phyloP scores from a whole-genome alignment of 1,140 invertebrate species.

The Drosophila simulans region DNA sequence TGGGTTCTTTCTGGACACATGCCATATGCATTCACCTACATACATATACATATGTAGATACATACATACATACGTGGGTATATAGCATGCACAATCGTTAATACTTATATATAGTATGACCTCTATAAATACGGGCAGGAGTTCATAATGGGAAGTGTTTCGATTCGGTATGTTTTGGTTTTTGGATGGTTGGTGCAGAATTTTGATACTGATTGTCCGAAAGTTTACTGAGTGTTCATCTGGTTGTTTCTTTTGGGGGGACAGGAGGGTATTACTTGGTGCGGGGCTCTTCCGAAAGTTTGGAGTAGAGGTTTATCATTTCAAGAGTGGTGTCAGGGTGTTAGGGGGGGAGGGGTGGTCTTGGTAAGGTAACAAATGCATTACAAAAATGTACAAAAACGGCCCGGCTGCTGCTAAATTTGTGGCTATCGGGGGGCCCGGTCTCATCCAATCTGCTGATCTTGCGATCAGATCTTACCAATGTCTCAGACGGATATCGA shows the following conservation, averaged over 20 bases:
- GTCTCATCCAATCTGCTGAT: conserved; percentile 66
- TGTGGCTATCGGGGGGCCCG: conserved; percentile 30
- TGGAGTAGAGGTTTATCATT: conserved; percentile 11
- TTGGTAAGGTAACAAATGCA: conserved; percentile 51
- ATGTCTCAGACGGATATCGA: conserved; percentile 84
- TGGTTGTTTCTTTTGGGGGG: neutral
- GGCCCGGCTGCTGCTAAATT: conserved; percentile 17
- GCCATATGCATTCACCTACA: conserved; percentile 52
- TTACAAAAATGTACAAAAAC: conserved; percentile 62
- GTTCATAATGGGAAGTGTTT: conserved; percentile 64
- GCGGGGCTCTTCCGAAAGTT: conserved; percentile 5
- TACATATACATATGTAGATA: neutral
- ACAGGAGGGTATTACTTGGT: conserved; percentile 35
- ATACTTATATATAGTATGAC: conserved; percentile 50
- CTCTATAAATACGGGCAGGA: conserved; percentile 54
- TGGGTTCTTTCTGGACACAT: conserved; percentile 70
- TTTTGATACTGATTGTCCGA: conserved; percentile 81
- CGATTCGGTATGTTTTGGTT: conserved; percentile 32
- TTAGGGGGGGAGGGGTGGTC: neutral
- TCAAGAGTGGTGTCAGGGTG: neutral
- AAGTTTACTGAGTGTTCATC: conserved; percentile 62
- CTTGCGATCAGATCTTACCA: conserved; percentile 76
- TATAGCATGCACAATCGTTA: conserved; percentile 49
- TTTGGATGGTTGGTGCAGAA: conserved; percentile 69
- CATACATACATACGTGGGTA: conserved; percentile 14